Conservation (phyloP, 92 coral and sea anemone species). For the Epizoanthus illoricatus region DNA sequence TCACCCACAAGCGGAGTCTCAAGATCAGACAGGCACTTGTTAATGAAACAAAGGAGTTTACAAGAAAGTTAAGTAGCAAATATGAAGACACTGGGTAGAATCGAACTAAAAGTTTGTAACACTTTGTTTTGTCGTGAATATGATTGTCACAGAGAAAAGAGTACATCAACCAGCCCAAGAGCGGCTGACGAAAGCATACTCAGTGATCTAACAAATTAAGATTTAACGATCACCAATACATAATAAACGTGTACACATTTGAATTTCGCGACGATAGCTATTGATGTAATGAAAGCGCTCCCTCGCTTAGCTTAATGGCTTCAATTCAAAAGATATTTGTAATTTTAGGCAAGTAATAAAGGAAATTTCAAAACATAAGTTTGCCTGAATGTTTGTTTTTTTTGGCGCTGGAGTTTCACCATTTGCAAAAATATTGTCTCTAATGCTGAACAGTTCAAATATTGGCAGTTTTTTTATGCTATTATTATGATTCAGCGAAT, state of each 20-base stretch:
- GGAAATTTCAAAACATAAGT: background rate
- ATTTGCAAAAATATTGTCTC: background rate
- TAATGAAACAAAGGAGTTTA: background rate
- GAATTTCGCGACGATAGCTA: constrained; percentile 19
- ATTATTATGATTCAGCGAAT: too few relatives aligned
- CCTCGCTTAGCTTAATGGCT: constrained; percentile 14
- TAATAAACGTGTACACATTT: constrained; percentile 24
- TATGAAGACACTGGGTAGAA: background rate
- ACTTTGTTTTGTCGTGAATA: background rate
- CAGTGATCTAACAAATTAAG: constrained; percentile 36
- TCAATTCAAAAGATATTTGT: constrained; percentile 23
- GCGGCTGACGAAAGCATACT: background rate
- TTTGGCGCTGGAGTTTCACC: background rate
- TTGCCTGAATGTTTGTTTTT: background rate
- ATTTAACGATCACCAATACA: constrained; percentile 33
- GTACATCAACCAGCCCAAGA: background rate
- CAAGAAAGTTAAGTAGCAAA: background rate
- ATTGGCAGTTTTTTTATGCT: background rate
- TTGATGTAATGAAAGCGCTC: constrained; percentile 27
- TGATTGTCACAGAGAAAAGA: background rate
- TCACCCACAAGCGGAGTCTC: too few relatives aligned
- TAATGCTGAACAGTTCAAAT: background rate
- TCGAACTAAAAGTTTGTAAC: background rate
- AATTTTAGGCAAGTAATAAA: background rate
- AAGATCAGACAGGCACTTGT: too few relatives aligned